Conservation (phyloP, 1,140 invertebrate species). For the Mylabris phalerata region DNA sequence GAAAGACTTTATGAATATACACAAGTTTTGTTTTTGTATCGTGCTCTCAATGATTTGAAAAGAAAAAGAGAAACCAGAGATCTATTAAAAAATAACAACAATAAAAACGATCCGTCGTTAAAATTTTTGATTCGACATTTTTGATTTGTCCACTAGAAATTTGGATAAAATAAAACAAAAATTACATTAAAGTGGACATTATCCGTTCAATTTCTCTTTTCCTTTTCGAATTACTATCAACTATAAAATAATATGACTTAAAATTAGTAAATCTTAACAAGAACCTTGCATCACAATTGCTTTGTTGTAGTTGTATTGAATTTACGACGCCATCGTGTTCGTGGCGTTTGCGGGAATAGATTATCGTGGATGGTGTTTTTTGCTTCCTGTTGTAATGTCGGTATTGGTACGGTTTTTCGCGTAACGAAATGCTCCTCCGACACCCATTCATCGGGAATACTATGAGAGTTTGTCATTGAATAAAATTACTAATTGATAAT, state of each 20-base stretch:
- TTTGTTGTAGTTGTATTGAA: conserved; percentile 19
- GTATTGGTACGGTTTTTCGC: conserved; percentile 49
- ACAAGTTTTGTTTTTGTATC: conserved; percentile 3
- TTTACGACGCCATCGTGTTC: conserved; percentile 27
- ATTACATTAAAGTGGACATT: neutral
- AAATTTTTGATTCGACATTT: no score
- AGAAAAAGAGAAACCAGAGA: no score
- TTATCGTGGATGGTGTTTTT: conserved; percentile 41
- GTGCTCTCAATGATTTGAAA: no score
- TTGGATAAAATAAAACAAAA: no score
- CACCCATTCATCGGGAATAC: conserved; percentile 57
- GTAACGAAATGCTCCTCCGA: conserved; percentile 49
- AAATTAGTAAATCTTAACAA: conserved; percentile 6
- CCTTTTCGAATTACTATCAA: neutral
- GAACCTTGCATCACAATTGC: conserved; percentile 30
- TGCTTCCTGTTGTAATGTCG: conserved; percentile 41
- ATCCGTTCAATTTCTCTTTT: neutral
- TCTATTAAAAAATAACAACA: no score
- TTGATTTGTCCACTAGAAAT: no score
- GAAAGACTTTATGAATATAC: conserved; percentile 21
- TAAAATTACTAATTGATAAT: neutral
- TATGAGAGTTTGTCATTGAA: conserved; percentile 29
- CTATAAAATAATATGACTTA: neutral
- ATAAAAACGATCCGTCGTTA: no score
- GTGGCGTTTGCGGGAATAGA: conserved; percentile 26